Evolutionary conservation across 2,113 vertebrate genomes (phyloP), one percentile per base, ranked within the genome.

Genomic region (Nycticorax nycticorax): DNA sequence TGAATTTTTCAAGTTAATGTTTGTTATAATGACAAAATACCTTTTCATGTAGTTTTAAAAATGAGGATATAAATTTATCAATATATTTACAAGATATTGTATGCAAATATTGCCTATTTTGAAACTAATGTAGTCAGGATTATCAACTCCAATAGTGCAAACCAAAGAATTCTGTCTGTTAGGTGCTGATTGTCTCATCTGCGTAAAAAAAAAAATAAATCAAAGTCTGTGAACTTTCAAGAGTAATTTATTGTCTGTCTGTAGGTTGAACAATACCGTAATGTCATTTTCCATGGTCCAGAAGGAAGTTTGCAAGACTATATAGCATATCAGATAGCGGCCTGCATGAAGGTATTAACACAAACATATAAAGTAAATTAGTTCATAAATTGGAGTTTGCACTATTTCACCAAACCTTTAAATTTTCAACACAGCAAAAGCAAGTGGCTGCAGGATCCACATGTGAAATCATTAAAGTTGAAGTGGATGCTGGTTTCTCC

Each of bases 221-320:
- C 12, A 24, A 73, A 80, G 17, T 53, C 37, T 52, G 1, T 68
- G 59, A 69, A n/a, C 33, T 91, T 59, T 39, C 20, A 78, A 91
- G 57, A 91, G 47, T 64, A 39, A 62, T 85, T 73, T 86, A 4
- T 95, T 91, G 10, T 96, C 96, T 97, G 1, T 89, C 71, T 76
- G 23, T 92, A 99, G 99, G 99, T 99, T 77, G 99, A 99, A 89
- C 99, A 99, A 67, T 99, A 99, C 39, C 99, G 94, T 30, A 99
- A 98, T 95, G 98, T 99, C 67, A 99, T 99, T 97, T 99, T 99
- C 85, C 99, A 99, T 19, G 99, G 99, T 87, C 99, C 99, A 55
- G 99, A 99, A 97, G 99, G 99, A 97, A 99, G 99, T 97, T 98
- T 99, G 90, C 99, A 99, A 97, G 99, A 99, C 86, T 98, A 99